Conservation (phyloP, 2,888 invertebrate genomes). For the Aspidapion aeneum region DNA sequence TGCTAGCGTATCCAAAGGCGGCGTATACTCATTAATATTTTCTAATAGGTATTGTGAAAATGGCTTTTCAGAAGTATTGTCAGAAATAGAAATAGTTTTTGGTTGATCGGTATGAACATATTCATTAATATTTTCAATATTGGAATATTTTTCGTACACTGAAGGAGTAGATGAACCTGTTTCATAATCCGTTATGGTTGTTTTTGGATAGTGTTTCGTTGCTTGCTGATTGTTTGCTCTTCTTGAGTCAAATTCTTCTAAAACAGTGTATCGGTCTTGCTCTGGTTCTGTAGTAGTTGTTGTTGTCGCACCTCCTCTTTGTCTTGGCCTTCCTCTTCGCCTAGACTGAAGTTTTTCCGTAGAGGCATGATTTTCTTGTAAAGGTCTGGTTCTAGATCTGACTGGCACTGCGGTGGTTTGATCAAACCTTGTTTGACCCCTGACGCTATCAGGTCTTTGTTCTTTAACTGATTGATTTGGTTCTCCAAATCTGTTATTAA, state of each 20-base stretch:
- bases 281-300: conserved; percentile 17
- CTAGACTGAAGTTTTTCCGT: conserved; percentile 22
- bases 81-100: background rate
- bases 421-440: conserved; percentile 6
- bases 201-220: background rate
- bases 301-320: conserved; percentile 26
- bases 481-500: conserved; percentile 31
- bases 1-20: background rate
- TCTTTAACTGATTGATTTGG: conserved; percentile 16
- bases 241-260: conserved; percentile 38
- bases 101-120: background rate
- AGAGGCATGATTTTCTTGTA: conserved; percentile 19
- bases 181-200: background rate
- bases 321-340: conserved; percentile 27
- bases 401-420: conserved; percentile 27
- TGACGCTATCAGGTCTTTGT: conserved; percentile 13
- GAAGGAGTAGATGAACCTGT: background rate
- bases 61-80: background rate
- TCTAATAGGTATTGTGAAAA: conserved; percentile 15
- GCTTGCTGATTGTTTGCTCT: background rate
- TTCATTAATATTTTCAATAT: background rate
- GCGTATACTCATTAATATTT: background rate
- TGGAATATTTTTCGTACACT: background rate
- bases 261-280: conserved; percentile 37
- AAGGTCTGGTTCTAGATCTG: conserved; percentile 21